Base-by-base conservation (phyloP, 2,888 invertebrate genomes). In the Callyntrura sp. region DNA sequence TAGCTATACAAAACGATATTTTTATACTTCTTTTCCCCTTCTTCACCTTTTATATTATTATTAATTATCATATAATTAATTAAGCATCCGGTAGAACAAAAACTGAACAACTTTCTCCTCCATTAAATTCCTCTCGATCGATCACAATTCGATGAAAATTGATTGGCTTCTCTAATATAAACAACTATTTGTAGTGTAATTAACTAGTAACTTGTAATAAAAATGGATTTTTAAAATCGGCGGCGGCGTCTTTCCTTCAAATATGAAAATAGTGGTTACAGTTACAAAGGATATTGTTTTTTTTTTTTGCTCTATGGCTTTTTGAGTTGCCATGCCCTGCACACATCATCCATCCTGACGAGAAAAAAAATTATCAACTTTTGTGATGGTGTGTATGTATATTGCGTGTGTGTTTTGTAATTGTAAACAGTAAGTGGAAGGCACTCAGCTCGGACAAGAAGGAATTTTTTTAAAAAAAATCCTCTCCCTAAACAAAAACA, bases 1-100 rank as follows among this genome's bases (percentile, higher is more conserved):
- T n/a, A 35, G 2, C 35, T 35, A 35, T 35, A 35, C 35, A 35
- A 35, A 35, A 4, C 35, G 35, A 35, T 6, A 35, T 35, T 2
- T 4, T 35, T 35, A 35, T 35, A 4, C 6, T 6, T 6, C 35
- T 17, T 60, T 60, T 3, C 20, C n/a, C n/a, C 35, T 68, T 23
- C 6, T 65, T 25, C 28, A 12, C 0, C 9, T 65, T n/a, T 12
- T 65, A 65, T 28, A 55, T n/a, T n/a, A n/a, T n/a, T n/a, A n/a
- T n/a, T n/a, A n/a, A n/a, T n/a, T n/a, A n/a, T n/a, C n/a, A n/a
- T n/a, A n/a, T n/a, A n/a, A n/a, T n/a, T n/a, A n/a, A 14, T 25
- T 14, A 62, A 62, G 70, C 70, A 70, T 45, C 45, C 43, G 70
- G 70, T 9, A 43, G 70, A 70, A 70, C 70, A 70, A 45, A 57